Percentiles rank a stretch among this genome's conserved stretches.
Conservation (phyloP, 1,140 invertebrate species). For the Bactericera cockerelli region DNA sequence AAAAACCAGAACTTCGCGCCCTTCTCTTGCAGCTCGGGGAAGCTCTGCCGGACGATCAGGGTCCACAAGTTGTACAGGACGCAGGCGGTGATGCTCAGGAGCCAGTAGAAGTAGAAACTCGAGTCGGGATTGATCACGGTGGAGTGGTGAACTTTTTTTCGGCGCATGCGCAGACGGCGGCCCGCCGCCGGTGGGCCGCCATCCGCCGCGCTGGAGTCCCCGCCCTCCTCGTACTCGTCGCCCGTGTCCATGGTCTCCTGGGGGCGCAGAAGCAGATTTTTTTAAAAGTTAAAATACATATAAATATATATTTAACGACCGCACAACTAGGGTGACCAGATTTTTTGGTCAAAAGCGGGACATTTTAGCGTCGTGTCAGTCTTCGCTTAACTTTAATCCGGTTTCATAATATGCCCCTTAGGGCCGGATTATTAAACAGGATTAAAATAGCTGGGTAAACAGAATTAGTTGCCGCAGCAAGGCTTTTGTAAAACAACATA, state of each 20-base stretch:
- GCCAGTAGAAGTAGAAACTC: conserved; percentile 90
- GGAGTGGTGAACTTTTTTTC: conserved; percentile 44
- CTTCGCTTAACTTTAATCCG: no score
- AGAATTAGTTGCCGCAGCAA: no score
- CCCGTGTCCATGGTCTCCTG: conserved; percentile 45
- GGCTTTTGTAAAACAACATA: no score
- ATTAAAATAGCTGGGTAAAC: no score
- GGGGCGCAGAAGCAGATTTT: conserved; percentile 11
- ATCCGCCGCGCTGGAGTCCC: conserved; percentile 29
- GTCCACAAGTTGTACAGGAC: conserved; percentile 94
- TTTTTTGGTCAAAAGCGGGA: no score
- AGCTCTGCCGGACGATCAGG: conserved; percentile 81
- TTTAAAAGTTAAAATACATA: no score
- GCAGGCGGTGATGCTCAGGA: conserved; percentile 70
- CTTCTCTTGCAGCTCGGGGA: conserved; percentile 70
- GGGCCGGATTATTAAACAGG: no score
- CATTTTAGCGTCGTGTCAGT: no score
- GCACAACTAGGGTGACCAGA: no score
- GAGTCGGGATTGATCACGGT: conserved; percentile 90
- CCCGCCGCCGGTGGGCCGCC: conserved; percentile 28
- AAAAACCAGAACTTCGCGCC: conserved; percentile 56
- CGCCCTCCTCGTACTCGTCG: conserved; percentile 30
- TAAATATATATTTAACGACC: no score
- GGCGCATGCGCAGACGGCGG: conserved; percentile 37
- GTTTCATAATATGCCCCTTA: no score